These are phyloP conservation scores for Drosophila dunni DNA, from an alignment of 1,140 invertebrate genomes.

Conservation along the genomic window DNA sequence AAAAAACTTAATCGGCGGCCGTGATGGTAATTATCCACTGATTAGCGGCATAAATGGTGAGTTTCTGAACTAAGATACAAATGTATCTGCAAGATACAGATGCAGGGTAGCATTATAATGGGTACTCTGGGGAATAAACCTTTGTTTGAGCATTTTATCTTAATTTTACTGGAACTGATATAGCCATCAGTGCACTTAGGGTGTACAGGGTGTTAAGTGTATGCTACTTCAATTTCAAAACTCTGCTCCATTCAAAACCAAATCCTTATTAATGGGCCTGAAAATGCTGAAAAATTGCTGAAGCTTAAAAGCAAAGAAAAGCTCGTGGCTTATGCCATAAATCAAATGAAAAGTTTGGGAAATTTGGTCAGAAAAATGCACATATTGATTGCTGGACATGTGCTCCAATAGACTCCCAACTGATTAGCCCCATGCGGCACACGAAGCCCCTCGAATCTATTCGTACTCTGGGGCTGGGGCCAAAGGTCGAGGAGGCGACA, in stretches of 20 bases:
- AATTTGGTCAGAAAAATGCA: conserved; percentile 17
- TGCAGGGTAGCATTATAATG: no score
- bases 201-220: conserved; percentile 6
- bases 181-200: not conserved
- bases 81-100: conserved; percentile 2
- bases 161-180: not conserved
- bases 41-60: conserved; percentile 89
- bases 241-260: conserved; percentile 7
- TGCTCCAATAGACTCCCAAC: conserved; percentile 1
- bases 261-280: conserved; percentile 41
- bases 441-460: not conserved
- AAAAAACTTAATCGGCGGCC: conserved; percentile 91
- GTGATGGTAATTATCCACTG: conserved; percentile 90
- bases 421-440: conserved; percentile 2
- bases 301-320: not conserved
- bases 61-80: conserved; percentile 70
- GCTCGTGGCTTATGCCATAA: conserved; percentile 26
- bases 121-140: no score
- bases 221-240: not conserved
- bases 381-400: conserved; percentile 25
- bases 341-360: conserved; percentile 29
- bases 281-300: conserved; percentile 31
- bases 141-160: no score
- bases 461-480: not conserved
- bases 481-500: conserved; percentile 38